Percentiles rank a stretch among this genome's conserved stretches.
These are phyloP conservation scores for Alloscopus bannaensis DNA, from an alignment of 2,888 invertebrate genomes.

Conservation along the genomic window DNA sequence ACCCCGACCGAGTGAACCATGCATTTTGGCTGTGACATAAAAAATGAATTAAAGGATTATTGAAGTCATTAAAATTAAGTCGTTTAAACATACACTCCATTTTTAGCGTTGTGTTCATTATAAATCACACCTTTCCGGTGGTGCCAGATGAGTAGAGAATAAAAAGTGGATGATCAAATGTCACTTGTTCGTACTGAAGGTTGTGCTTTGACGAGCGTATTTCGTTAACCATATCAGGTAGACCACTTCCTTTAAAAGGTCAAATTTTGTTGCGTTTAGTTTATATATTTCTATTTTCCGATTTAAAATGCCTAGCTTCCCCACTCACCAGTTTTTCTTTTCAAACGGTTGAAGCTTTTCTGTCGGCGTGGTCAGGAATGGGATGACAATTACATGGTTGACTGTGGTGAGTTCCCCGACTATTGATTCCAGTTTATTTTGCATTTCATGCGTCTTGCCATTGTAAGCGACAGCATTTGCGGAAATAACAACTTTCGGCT, in stretches of 20 bases:
- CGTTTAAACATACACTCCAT: no score
- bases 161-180: conserved; percentile 79
- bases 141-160: conserved; percentile 80
- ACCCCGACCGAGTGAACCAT: no score
- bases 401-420: conserved; percentile 65
- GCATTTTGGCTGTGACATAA: no score
- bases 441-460: conserved; percentile 77
- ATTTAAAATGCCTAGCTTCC: not conserved
- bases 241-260: conserved; percentile 64
- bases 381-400: conserved; percentile 68
- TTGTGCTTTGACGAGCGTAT: conserved; percentile 50
- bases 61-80: no score
- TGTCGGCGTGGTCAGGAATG: conserved; percentile 57
- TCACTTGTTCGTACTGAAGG: conserved; percentile 76
- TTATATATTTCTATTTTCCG: conserved; percentile 5
- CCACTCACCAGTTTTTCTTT: conserved; percentile 50
- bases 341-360: conserved; percentile 36
- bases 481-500: conserved; percentile 78
- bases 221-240: conserved; percentile 60
- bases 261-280: conserved; percentile 10
- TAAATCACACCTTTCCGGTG: no score
- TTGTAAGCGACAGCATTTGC: conserved; percentile 79
- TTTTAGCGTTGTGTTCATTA: no score
- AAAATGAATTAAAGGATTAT: no score
- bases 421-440: conserved; percentile 77